These are phyloP conservation scores for Austrolebias charrua DNA, from an alignment of 2,797 vertebrate genomes.

Conservation along the genomic window DNA sequence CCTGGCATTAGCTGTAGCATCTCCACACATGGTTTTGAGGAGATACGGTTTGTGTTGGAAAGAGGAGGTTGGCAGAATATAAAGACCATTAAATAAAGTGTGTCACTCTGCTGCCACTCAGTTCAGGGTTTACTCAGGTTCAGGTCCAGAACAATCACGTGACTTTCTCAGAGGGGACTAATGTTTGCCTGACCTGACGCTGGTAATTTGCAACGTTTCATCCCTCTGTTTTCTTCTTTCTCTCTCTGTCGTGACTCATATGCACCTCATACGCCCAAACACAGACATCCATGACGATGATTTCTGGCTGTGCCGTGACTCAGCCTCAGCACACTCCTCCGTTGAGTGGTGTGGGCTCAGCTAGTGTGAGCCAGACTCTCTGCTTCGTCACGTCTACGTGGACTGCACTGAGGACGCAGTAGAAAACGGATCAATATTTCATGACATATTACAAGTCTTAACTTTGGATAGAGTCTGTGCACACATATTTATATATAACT, in stretches of 20 bases:
- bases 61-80: conserved; percentile 9
- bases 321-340: conserved; percentile 67
- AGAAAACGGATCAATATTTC: not conserved
- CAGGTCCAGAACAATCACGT: conserved; percentile 15
- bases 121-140: conserved; percentile 60
- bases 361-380: conserved; percentile 46
- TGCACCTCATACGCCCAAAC: conserved; percentile 68
- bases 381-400: conserved; percentile 52
- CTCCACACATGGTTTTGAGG: conserved; percentile 19
- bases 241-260: conserved; percentile 64
- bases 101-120: conserved; percentile 39
- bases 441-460: not conserved
- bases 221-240: conserved; percentile 7
- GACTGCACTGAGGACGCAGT: conserved; percentile 26
- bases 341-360: conserved; percentile 63
- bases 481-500: not conserved
- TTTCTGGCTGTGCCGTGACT: conserved; percentile 69
- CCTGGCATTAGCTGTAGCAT: conserved; percentile 13
- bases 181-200: conserved; percentile 36
- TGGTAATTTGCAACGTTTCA: conserved; percentile 27
- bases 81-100: conserved; percentile 36
- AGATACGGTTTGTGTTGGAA: conserved; percentile 10
- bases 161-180: conserved; percentile 37
- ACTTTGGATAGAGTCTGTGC: not conserved
- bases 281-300: conserved; percentile 74